A percentile compares a stretch with the other conserved stretches of the same genome.
Conservation (phyloP, 2,888 invertebrate species). For the Folsomia candida region DNA sequence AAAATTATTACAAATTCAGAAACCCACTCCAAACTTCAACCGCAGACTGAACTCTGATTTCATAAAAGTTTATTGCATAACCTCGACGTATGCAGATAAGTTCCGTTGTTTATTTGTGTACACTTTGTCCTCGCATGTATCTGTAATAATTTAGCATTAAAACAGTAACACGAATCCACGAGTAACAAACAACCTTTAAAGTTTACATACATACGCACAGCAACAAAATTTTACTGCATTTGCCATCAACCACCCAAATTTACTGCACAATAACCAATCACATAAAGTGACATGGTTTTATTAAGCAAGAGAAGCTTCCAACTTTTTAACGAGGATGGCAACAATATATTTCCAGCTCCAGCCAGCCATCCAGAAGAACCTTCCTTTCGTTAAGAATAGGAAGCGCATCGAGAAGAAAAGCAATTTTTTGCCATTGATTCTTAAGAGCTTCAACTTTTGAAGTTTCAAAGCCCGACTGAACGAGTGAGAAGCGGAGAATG, state of each 20-base stretch:
- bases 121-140: too few relatives aligned
- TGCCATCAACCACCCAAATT: background rate
- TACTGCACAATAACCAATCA: background rate
- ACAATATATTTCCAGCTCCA: too few relatives aligned
- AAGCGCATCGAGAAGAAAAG: background rate
- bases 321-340: background rate
- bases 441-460: background rate
- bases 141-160: too few relatives aligned
- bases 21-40: background rate
- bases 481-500: background rate
- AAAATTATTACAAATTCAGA: background rate
- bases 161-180: too few relatives aligned
- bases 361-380: background rate
- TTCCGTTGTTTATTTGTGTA: too few relatives aligned
- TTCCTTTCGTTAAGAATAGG: background rate
- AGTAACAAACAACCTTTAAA: too few relatives aligned
- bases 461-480: background rate
- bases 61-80: too few relatives aligned
- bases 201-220: too few relatives aligned
- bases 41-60: too few relatives aligned
- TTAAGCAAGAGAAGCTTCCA: background rate
- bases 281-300: constrained; percentile 5
- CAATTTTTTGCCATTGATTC: constrained; percentile 3
- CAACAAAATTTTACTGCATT: background rate
- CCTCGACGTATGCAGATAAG: too few relatives aligned